Base-by-base conservation (phyloP, 2,797 vertebrate genomes). In the Dendrocincla tyrannina region DNA sequence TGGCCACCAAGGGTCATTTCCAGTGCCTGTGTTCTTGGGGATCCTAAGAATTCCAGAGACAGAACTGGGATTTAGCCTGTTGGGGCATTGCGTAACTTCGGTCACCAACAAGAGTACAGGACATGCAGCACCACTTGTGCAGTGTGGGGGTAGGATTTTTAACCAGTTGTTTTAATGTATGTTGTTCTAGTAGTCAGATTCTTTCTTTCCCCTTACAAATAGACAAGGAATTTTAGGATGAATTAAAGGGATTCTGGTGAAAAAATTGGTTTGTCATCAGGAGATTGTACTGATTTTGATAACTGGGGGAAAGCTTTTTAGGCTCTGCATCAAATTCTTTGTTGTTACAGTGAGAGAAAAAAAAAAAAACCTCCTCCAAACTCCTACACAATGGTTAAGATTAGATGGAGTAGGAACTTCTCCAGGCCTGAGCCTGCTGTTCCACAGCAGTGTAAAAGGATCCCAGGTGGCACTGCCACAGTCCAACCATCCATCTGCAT, bases 291-390 rank as follows among this genome's bases (percentile, higher is more conserved):
- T 42, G 60, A 66, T 68, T 94, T 81, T 84, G 37, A 42, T 66
- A 28, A 80, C n/a, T 5, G 5, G 7, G 13, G 25, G 20, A 42
- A 89, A 88, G 30, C 5, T 70, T 49, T 76, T 87, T 17, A 74
- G 64, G 32, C 17, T 91, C 60, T 10, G 1, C 10, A 53, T 67
- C 44, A 77, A 88, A 74, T 25, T 49, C 1, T 5, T 88, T 53
- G 18, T 55, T 81, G 47, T 44, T 37, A 62, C 5, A 85, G 22
- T 11, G 56, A 77, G 33, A 88, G 47, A 73, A 37, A 89, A 41
- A 89, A 85, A 80, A 80, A 27, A 83, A 77, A 50, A 50, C 49
- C 28, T 56, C 35, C 39, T 89, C 68, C 72, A 50, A 81, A 81
- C 35, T 83, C 56, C 81, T 33, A 52, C 39, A 7, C 3, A 19